A percentile compares a stretch with the other conserved stretches of the same genome.
These are phyloP conservation scores for Craterocephalus amniculus DNA, from an alignment of 2,797 vertebrate species.

Conservation along the genomic window DNA sequence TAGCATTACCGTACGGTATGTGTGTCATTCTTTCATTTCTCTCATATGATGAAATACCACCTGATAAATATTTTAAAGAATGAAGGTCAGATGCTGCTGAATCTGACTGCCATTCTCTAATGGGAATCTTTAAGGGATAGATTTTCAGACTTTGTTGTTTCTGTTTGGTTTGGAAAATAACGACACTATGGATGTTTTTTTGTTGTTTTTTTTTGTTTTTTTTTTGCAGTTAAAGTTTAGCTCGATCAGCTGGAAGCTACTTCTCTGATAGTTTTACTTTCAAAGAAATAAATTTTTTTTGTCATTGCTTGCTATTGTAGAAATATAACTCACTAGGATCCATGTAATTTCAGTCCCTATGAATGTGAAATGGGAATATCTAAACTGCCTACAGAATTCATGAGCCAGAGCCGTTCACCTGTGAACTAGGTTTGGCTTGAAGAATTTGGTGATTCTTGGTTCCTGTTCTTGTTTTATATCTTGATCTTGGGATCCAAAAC, in stretches of 20 bases:
- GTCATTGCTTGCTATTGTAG: neutral
- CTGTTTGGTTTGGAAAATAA: neutral
- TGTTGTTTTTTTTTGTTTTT: too few species aligned
- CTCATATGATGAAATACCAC: slow-evolving; percentile 23
- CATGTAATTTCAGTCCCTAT: neutral
- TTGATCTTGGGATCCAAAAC: too few species aligned
- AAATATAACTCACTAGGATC: neutral
- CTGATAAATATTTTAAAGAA: slow-evolving; percentile 53
- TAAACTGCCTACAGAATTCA: neutral
- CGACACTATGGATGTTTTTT: neutral
- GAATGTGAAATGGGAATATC: neutral
- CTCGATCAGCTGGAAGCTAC: neutral
- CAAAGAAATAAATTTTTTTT: neutral
- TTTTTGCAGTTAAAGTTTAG: neutral
- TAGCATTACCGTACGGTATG: neutral
- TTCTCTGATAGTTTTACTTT: neutral
- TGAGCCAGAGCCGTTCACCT: neutral
- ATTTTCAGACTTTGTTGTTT: neutral
- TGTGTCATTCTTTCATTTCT: slow-evolving; percentile 14
- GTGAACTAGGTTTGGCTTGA: neutral
- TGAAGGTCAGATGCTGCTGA: slow-evolving; percentile 20
- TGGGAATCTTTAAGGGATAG: neutral
- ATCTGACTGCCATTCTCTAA: neutral
- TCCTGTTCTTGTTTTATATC: neutral
- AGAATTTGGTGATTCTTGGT: neutral